A percentile compares a stretch with the other conserved stretches of the same genome.
phyloP scores from a whole-genome alignment of 2,888 invertebrate species.

The Nasonia oneida region DNA sequence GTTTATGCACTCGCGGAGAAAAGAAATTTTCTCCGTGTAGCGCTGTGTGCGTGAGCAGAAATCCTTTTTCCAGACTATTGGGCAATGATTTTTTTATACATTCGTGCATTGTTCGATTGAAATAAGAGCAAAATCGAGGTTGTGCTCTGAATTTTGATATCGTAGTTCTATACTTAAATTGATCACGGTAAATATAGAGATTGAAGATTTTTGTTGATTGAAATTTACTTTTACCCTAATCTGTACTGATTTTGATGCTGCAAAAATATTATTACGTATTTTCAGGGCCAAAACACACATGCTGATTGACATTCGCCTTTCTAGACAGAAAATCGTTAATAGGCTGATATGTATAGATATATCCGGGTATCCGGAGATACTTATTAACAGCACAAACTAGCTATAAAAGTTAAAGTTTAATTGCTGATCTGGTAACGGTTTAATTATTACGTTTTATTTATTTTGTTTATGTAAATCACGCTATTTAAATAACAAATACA shows the following conservation, averaged over 20 bases:
- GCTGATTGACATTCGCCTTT: slow-evolving; percentile 6
- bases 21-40: neutral
- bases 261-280: neutral
- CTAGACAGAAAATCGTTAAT: slow-evolving; percentile 2
- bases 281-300: neutral
- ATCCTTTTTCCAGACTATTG: neutral
- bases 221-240: neutral
- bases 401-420: neutral
- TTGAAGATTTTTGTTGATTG: too few relatives aligned
- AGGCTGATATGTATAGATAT: neutral
- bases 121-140: too few relatives aligned
- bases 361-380: neutral
- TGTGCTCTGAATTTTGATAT: too few relatives aligned
- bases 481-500: too few relatives aligned
- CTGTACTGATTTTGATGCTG: neutral
- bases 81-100: neutral
- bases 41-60: neutral
- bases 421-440: neutral
- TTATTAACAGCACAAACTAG: neutral
- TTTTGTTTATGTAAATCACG: neutral
- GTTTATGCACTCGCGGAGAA: neutral
- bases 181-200: too few relatives aligned
- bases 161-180: too few relatives aligned
- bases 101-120: too few relatives aligned
- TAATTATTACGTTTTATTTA: neutral